Conservation (phyloP, 2,113 vertebrate genomes). For the Aythya baeri region DNA sequence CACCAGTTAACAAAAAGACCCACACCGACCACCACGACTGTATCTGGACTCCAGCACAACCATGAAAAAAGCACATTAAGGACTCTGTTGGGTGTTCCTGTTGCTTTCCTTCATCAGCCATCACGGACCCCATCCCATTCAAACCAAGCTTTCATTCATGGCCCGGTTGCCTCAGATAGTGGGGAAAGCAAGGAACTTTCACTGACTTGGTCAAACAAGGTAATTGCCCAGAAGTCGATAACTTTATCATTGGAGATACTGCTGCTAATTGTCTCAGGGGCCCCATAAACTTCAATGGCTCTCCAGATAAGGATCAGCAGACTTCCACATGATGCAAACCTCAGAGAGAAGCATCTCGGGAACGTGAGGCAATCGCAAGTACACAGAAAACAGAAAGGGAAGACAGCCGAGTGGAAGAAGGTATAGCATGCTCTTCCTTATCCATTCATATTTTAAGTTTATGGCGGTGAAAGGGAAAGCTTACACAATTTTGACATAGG, state of each 20-base stretch:
- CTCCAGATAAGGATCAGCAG: neutral
- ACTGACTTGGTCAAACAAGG: neutral
- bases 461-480: neutral
- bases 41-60: neutral
- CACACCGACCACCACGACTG: neutral
- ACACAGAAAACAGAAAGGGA: neutral
- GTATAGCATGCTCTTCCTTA: neutral
- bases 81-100: accelerated
- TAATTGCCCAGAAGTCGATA: neutral
- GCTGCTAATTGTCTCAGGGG: neutral
- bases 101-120: neutral
- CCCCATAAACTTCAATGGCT: neutral
- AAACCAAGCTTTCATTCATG: neutral
- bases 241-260: neutral
- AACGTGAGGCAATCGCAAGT: accelerated
- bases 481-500: neutral
- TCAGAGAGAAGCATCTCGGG: neutral
- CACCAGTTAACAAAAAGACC: neutral
- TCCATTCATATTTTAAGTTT: neutral
- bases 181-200: neutral
- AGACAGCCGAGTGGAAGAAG: neutral
- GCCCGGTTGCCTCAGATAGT: neutral
- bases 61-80: neutral
- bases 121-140: neutral
- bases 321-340: neutral